Base-by-base conservation (phyloP, 2,888 invertebrate species). In the Apamea monoglypha region DNA sequence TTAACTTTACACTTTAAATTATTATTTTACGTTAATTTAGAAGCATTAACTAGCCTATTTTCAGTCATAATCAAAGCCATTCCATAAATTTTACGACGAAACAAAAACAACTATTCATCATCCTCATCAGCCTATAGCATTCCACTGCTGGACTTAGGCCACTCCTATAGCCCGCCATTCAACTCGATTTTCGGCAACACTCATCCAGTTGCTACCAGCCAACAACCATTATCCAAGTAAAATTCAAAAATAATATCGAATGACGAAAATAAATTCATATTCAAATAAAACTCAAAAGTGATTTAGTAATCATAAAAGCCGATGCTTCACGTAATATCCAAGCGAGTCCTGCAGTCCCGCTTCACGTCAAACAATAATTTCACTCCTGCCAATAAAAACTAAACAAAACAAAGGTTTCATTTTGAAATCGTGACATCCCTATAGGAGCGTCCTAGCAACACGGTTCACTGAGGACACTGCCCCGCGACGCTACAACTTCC, bases 391-490 rank as follows among this genome's bases (percentile, higher is more conserved):
- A 89, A 90, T 88, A 87, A 91, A 86, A 89, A 90, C 87, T 85
- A 86, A 91, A 89, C 81, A 90, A 87, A 90, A 92, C 89, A 90
- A 88, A 91, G 91, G 91, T 89, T 90, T 91, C 88, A 92, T 91
- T 92, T 91, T 89, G 81, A 92, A 93, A 92, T 95, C 95, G 94
- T 95, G 95, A 95, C 96, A 96, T 89, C 96, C 96, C 95, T 96
- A 91, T 91, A 88, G 89, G 84, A 89, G 88, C 93, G 93, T 94
- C 95, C 94, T 94, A 94, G 94, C 94, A 93, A 94, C 95, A 92
- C 91, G 91, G 94, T 94, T 95, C 94, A 94, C 88, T 79, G 93
- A 95, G 96, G 96, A 94, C 96, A 95, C 92, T 96, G 96, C 95
- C 95, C 94, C 91, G 88, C 90, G 88, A 90, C 89, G 91, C 89